A percentile compares a stretch with the other conserved stretches of the same genome.
phyloP scores from a whole-genome alignment of 2,797 vertebrate species.

The Botia almorhae region DNA sequence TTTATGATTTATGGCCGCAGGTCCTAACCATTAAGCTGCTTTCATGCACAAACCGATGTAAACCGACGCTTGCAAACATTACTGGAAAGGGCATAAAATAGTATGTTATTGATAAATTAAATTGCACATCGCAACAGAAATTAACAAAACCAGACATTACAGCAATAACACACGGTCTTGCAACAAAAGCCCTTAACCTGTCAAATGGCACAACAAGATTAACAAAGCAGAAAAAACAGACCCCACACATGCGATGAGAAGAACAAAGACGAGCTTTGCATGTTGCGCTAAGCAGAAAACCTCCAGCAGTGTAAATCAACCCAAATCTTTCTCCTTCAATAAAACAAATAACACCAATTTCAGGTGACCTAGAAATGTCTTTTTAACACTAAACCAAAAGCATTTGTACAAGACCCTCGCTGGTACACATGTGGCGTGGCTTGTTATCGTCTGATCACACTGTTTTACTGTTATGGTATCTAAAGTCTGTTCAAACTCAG shows the following conservation, averaged over 20 bases:
- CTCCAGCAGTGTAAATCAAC: slow-evolving; percentile 32
- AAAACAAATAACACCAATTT: slow-evolving; percentile 43
- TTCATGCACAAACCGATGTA: slow-evolving; percentile 1
- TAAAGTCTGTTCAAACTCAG: slow-evolving; percentile 30
- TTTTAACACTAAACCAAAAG: slow-evolving; percentile 19
- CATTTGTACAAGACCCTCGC: slow-evolving; percentile 18
- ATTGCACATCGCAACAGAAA: slow-evolving; percentile 3
- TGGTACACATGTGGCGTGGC: slow-evolving; percentile 30
- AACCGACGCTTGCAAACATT: background rate
- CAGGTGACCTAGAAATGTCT: slow-evolving; percentile 44
- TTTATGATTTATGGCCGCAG: slow-evolving; percentile 4
- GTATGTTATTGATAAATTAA: slow-evolving; percentile 14
- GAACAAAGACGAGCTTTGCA: slow-evolving; percentile 34
- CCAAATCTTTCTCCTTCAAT: slow-evolving; percentile 43
- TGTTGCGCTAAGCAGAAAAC: slow-evolving; percentile 4
- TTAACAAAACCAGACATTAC: slow-evolving; percentile 27
- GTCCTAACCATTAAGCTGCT: slow-evolving; percentile 21
- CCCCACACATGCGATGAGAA: slow-evolving; percentile 35
- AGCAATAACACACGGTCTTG: slow-evolving; percentile 26
- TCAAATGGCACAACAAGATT: slow-evolving; percentile 40
- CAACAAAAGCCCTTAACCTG: slow-evolving; percentile 39
- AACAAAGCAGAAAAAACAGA: slow-evolving; percentile 22
- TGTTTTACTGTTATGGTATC: slow-evolving; percentile 28
- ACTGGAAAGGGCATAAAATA: slow-evolving; percentile 17
- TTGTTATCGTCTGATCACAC: slow-evolving; percentile 24